phyloP scores from a whole-genome alignment of 2,888 invertebrate species.

The Monoplex corrugatus region DNA sequence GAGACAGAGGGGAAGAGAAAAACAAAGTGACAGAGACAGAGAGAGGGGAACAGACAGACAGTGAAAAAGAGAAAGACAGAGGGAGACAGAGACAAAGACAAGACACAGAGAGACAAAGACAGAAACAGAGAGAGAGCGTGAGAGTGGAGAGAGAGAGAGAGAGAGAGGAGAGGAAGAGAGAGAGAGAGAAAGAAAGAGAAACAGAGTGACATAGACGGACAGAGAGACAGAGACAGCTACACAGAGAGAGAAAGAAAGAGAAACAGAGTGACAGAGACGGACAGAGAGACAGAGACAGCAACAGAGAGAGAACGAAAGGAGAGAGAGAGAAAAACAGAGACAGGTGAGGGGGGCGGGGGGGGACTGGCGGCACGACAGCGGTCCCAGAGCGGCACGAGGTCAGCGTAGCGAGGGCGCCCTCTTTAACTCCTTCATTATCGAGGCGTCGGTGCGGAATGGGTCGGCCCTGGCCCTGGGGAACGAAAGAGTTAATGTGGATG shows the following conservation, averaged over 20 bases:
- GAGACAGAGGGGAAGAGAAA: too few species aligned
- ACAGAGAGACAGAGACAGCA: background rate
- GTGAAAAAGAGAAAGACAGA: background rate
- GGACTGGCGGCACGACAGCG: too few species aligned
- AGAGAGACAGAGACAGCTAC: background rate
- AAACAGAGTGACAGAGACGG: background rate
- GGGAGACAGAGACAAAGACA: background rate
- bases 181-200: constrained; percentile 15
- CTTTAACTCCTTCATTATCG: background rate
- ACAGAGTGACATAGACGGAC: background rate
- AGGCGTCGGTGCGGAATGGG: constrained; percentile 68
- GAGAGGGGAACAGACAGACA: too few species aligned
- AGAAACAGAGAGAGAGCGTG: background rate
- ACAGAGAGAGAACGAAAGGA: background rate
- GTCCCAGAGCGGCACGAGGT: too few species aligned
- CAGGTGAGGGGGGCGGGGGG: too few species aligned
- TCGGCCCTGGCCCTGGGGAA: background rate
- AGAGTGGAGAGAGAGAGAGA: background rate
- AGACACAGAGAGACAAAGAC: background rate
- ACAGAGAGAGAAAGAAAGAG: background rate
- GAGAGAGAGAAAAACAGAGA: background rate
- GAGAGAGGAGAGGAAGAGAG: background rate
- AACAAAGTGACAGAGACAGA: too few species aligned
- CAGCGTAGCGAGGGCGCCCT: too few species aligned
- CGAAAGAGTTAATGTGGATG: background rate